These are phyloP conservation scores for Morelia viridis DNA, from an alignment of 2,797 vertebrate genomes.

Conservation along the genomic window DNA sequence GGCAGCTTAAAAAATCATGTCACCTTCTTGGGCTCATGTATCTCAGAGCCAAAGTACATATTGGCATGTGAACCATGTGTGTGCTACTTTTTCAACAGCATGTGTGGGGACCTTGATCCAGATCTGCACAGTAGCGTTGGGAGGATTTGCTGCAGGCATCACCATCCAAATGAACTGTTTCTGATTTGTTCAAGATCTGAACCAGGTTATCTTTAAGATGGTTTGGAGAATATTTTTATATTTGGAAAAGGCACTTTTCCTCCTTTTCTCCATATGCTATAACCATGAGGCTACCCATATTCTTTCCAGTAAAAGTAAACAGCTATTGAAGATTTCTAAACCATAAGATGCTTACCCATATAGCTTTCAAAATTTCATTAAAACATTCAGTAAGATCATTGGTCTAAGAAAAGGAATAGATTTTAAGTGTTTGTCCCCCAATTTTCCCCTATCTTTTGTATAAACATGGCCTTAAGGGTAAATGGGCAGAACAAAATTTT, in stretches of 20 bases:
- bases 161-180: background rate
- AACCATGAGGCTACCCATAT: background rate
- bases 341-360: background rate
- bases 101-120: no score
- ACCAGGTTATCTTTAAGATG: background rate
- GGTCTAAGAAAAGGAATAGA: background rate
- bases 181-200: background rate
- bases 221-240: background rate
- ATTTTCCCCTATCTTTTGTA: background rate
- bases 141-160: no score
- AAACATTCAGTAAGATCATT: background rate
- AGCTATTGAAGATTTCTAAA: background rate
- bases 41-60: no score
- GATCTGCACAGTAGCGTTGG: no score
- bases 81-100: no score
- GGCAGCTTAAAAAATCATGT: no score
- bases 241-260: background rate
- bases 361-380: background rate
- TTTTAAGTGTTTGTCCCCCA: background rate
- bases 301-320: background rate
- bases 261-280: background rate
- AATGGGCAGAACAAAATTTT: background rate
- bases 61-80: no score
- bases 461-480: background rate
- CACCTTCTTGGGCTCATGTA: no score